These are phyloP conservation scores for Pantherophis guttatus DNA, from an alignment of 2,113 vertebrate species.

Conservation along the genomic window DNA sequence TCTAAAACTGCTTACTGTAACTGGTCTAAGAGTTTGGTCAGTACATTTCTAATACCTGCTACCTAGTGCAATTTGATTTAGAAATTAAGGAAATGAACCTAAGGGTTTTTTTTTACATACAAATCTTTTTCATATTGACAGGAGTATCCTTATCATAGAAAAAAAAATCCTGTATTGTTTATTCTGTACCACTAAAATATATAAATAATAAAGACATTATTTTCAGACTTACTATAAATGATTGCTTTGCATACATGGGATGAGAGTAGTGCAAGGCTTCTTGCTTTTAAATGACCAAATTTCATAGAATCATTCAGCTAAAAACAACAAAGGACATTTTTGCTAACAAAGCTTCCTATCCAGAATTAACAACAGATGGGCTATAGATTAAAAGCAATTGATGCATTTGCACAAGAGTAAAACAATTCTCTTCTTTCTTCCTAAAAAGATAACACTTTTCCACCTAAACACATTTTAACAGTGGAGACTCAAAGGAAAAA, in stretches of 20 bases:
- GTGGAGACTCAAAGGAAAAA: conserved; percentile 61
- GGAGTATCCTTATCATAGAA: neutral
- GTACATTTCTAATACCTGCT: neutral
- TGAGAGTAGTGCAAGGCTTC: neutral
- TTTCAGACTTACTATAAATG: neutral
- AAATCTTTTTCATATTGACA: neutral
- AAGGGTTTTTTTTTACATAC: neutral
- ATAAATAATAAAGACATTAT: neutral
- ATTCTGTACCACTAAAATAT: neutral
- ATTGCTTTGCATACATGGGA: neutral
- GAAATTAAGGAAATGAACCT: neutral
- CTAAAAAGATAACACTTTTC: neutral
- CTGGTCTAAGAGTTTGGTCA: neutral
- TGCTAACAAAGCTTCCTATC: too few relatives aligned
- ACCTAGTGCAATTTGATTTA: neutral
- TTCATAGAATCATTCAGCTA: neutral
- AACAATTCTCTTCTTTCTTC: neutral
- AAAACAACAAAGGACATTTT: neutral
- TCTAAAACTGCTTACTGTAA: neutral
- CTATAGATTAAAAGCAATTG: neutral
- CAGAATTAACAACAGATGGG: neutral
- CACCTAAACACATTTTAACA: conserved; percentile 25
- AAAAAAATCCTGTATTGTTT: neutral
- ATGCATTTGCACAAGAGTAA: neutral
- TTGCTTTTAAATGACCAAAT: neutral